Base-by-base conservation (phyloP, 2,888 invertebrate species). In the Drosophila anomelani region DNA sequence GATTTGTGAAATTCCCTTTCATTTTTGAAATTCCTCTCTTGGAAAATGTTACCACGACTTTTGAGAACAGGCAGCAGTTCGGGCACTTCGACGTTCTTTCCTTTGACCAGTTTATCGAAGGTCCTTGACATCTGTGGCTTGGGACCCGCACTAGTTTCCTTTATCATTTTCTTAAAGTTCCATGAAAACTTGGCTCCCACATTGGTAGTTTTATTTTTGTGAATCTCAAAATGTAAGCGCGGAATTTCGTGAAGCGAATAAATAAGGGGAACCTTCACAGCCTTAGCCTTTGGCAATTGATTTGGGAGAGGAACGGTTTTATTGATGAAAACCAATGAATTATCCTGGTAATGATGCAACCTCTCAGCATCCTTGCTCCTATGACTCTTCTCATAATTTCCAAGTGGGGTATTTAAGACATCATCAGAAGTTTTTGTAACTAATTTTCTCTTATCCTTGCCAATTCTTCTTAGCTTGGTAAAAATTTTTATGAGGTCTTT, bases 181-280 rank as follows among this genome's bases (percentile, higher is more conserved):
- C 58, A 58, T 13, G 60, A 32, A 58, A 60, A 58, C 7, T 60
- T 60, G 10, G 39, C 20, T 32, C 59, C 57, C 15, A 60, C 39
- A 8, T 23, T 20, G 4, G 29, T n/a, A n/a, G 56, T 32, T 32
- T 15, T 29, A 6, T 9, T 9, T 58, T 1, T 23, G 4, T 2
- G 9, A 49, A 4, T 12, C 13, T 13, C 20, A 9, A 13, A 12
- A 8, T 3, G 17, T 32, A 20, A 20, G 4, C 1, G 7, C 20
- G 13, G 32, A 2, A 3, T 15, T 10, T 32, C 44, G 7, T 34
- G 39, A 6, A 17, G 12, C 1, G 53, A 38, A 46, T 66, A 38
- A 29, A 53, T 17, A 6, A 46, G 23, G 4, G 66, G 17, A 29
- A 17, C 32, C 12, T 38, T n/a, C 0, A 4, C 5, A 8, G 23